Conservation (phyloP, 2,797 vertebrate genomes). For the Etheostoma perlongum region DNA sequence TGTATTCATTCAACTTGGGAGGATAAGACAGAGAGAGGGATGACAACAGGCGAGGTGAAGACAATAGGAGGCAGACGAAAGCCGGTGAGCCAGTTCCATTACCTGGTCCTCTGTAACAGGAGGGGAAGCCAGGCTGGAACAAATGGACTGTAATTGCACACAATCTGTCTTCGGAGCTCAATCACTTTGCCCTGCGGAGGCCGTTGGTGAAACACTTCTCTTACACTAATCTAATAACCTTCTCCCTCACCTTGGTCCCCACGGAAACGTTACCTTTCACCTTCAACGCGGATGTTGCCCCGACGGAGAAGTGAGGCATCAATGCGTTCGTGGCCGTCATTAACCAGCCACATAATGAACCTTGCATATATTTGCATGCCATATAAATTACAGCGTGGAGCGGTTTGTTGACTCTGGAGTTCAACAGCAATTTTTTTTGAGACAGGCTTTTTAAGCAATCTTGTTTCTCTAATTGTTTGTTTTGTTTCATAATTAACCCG, state of each 20-base stretch:
- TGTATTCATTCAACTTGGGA: slow-evolving; percentile 43
- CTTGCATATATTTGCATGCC: slow-evolving; percentile 19
- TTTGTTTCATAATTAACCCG: slow-evolving; percentile 43
- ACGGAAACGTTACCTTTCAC: slow-evolving; percentile 65
- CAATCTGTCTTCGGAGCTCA: slow-evolving; percentile 81
- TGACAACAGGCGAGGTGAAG: slow-evolving; percentile 47
- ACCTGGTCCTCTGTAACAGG: slow-evolving; percentile 44
- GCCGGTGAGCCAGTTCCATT: slow-evolving; percentile 62
- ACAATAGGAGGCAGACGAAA: slow-evolving; percentile 47
- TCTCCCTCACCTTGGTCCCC: slow-evolving; percentile 49
- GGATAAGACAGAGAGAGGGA: slow-evolving; percentile 13
- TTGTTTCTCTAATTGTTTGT: slow-evolving; percentile 39
- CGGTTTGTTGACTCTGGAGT: slow-evolving; percentile 21
- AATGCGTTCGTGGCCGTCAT: slow-evolving; percentile 22
- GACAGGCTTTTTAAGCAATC: slow-evolving; percentile 8
- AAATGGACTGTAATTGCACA: slow-evolving; percentile 82
- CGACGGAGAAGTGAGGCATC: slow-evolving; percentile 8
- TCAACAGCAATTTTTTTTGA: neutral
- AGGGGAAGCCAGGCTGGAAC: slow-evolving; percentile 63
- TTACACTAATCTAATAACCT: slow-evolving; percentile 76
- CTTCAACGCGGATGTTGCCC: slow-evolving; percentile 40
- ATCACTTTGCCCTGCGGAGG: slow-evolving; percentile 73
- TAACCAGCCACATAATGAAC: slow-evolving; percentile 37
- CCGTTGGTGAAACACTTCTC: slow-evolving; percentile 67
- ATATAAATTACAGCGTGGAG: neutral